phyloP scores from a whole-genome alignment of 2,113 vertebrate genomes.

The Poeciliopsis prolifica region DNA sequence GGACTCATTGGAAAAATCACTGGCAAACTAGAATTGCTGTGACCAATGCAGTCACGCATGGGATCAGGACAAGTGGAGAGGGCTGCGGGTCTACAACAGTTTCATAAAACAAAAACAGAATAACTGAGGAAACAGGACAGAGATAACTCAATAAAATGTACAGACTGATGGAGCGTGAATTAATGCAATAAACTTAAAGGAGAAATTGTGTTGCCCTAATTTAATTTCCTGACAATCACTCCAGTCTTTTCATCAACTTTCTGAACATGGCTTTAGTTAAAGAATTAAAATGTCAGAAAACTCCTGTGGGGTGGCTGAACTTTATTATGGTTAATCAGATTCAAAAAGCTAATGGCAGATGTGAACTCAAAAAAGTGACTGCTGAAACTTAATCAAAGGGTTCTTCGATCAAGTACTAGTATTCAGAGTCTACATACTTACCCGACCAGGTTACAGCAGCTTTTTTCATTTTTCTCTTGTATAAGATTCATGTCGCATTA shows the following conservation, averaged over 20 bases:
- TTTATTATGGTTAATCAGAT: not conserved
- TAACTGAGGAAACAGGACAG: not conserved
- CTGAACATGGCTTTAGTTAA: not conserved
- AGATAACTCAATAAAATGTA: conserved; percentile 63
- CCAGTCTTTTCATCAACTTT: not conserved
- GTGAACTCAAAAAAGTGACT: not conserved
- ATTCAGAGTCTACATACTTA: not conserved
- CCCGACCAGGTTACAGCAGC: not conserved
- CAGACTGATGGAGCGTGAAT: conserved; percentile 5
- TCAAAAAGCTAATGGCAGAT: not conserved
- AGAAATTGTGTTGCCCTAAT: not conserved
- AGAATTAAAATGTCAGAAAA: not conserved
- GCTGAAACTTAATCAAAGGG: not conserved
- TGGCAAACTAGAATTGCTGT: conserved; percentile 19
- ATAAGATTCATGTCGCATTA: not conserved
- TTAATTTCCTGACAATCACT: not conserved
- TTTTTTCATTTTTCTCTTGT: not conserved
- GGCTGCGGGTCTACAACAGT: conserved; percentile 21
- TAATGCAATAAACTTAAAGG: conserved; percentile 1
- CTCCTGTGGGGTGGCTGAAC: not conserved
- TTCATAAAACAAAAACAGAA: not conserved
- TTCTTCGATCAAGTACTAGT: not conserved
- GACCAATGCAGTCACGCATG: conserved; percentile 21
- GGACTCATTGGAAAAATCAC: conserved; percentile 48
- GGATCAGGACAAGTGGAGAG: conserved; percentile 16